A percentile compares a stretch with the other conserved stretches of the same genome.
Conservation (phyloP, 2,888 invertebrate species). For the Zeuzera pyrina region DNA sequence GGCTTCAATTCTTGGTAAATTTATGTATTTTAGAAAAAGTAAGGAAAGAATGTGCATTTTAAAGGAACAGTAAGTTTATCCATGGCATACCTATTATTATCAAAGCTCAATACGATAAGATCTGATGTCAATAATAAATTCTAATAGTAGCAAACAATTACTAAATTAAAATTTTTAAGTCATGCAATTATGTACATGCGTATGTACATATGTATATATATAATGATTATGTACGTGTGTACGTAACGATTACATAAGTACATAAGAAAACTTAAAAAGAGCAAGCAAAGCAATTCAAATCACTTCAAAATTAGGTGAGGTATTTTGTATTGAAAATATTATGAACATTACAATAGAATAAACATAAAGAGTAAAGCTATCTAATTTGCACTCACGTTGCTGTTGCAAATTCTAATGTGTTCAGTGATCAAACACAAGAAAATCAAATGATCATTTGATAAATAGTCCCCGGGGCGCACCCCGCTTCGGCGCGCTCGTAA, state of each 20-base stretch:
- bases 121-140: too few species aligned
- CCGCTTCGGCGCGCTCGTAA: conserved; percentile 47
- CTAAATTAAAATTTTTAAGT: not conserved
- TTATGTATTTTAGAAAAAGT: too few species aligned
- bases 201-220: not conserved
- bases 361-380: conserved; percentile 42
- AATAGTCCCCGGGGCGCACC: conserved; percentile 57
- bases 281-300: too few species aligned
- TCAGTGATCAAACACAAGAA: conserved; percentile 74
- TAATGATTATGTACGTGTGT: not conserved
- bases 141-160: not conserved
- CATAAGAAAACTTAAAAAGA: too few species aligned
- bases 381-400: conserved; percentile 21
- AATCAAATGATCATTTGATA: conserved; percentile 75
- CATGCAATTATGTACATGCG: not conserved
- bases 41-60: too few species aligned
- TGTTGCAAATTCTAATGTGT: conserved; percentile 69
- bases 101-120: too few species aligned
- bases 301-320: too few species aligned
- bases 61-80: too few species aligned
- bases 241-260: too few species aligned
- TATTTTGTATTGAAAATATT: too few species aligned
- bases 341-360: conserved; percentile 1
- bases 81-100: too few species aligned
- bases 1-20: conserved; percentile 33